Evolutionary conservation across 2,797 vertebrate genomes (phyloP).

Genomic region (Aulostomus chinensis): DNA sequence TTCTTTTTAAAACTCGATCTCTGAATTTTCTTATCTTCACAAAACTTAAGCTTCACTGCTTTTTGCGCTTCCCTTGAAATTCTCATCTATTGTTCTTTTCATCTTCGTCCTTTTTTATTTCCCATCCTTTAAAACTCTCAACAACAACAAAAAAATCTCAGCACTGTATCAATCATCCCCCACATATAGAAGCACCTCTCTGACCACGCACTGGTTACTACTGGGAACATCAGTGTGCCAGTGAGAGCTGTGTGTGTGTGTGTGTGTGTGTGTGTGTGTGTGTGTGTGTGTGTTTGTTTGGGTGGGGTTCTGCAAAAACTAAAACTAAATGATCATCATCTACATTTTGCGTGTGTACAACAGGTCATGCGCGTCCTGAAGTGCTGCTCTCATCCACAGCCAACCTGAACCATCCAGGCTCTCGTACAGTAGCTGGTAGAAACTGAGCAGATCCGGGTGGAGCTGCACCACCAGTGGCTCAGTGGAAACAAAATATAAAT

Average conservation of each 20-base stretch:
- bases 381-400: too few species aligned
- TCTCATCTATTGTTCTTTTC: not conserved
- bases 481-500: too few species aligned
- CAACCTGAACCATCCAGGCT: too few species aligned
- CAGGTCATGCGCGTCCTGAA: not conserved
- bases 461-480: too few species aligned
- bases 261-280: too few species aligned
- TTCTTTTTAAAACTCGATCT: not conserved
- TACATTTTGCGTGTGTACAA: not conserved
- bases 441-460: too few species aligned
- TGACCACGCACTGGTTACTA: conserved; percentile 7
- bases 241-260: conserved; percentile 3
- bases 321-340: conserved; percentile 11
- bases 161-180: not conserved
- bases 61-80: not conserved
- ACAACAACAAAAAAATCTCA: too few species aligned
- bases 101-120: conserved; percentile 1
- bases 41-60: not conserved
- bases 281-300: too few species aligned
- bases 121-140: not conserved
- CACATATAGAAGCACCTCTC: not conserved
- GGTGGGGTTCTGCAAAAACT: conserved; percentile 1
- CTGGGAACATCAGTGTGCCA: conserved; percentile 13
- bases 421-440: too few species aligned
- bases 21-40: not conserved